Conservation (phyloP, 2,888 invertebrate species). For the Eupithecia vulgata region DNA sequence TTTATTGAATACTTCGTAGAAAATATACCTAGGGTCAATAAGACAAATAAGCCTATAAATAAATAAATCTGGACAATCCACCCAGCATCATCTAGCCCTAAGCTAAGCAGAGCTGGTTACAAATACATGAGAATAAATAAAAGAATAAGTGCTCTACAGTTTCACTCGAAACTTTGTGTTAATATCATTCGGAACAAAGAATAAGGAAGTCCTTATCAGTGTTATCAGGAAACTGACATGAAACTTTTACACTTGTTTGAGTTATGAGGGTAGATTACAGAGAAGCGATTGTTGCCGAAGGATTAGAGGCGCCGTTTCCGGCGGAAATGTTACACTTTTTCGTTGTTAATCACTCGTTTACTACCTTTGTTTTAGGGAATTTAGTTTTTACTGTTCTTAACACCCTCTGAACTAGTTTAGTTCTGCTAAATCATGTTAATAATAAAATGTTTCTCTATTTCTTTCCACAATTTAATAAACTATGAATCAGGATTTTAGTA, state of each 20-base stretch:
- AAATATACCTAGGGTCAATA: not conserved
- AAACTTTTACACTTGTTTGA: constrained; percentile 35
- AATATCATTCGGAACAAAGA: constrained; percentile 28
- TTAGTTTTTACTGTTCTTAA: not conserved
- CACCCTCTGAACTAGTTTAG: not conserved
- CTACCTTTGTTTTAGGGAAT: constrained; percentile 12
- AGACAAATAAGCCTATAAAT: not conserved
- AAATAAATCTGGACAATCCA: no score
- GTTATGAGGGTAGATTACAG: constrained; percentile 42
- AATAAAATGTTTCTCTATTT: no score
- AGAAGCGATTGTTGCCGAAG: constrained; percentile 40
- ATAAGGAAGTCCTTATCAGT: constrained; percentile 23
- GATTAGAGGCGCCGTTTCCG: constrained; percentile 39
- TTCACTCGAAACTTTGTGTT: not conserved
- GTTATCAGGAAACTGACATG: constrained; percentile 33
- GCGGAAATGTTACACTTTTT: constrained; percentile 29
- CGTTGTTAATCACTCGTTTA: constrained; percentile 19
- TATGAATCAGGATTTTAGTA: no score
- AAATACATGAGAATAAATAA: not conserved
- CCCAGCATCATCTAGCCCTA: no score
- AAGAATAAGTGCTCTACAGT: not conserved
- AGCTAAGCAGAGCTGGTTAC: no score
- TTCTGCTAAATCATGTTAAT: not conserved
- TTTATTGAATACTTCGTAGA: not conserved
- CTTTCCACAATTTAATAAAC: no score